These are phyloP conservation scores for Cephus nigrinus DNA, from an alignment of 2,888 invertebrate species.

Conservation along the genomic window DNA sequence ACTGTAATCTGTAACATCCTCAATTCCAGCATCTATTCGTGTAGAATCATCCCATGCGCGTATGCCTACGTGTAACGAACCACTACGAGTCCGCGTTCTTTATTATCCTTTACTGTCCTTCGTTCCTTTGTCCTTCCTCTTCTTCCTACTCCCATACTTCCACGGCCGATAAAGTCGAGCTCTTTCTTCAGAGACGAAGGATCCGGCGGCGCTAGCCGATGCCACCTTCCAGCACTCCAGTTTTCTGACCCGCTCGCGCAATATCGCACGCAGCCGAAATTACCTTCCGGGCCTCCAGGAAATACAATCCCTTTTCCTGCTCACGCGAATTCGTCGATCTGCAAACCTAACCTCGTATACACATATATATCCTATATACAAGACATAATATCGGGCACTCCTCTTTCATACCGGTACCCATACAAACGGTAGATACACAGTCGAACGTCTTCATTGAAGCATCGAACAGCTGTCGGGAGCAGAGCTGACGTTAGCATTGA, in stretches of 20 bases:
- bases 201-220: not conserved
- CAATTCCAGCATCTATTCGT: not conserved
- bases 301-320: not conserved
- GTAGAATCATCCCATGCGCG: not conserved
- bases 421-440: not conserved
- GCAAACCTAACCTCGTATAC: not conserved
- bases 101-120: not conserved
- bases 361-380: not conserved
- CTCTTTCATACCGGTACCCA: not conserved
- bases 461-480: not conserved
- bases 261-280: not conserved
- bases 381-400: not conserved
- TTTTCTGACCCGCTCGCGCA: not conserved
- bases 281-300: not conserved
- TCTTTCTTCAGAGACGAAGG: not conserved
- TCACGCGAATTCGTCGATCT: slow-evolving; percentile 1
- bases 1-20: slow-evolving; percentile 35
- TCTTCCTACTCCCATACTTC: not conserved
- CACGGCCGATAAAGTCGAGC: not conserved
- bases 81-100: not conserved
- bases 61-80: not conserved
- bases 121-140: not conserved
- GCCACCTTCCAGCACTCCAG: not conserved
- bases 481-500: not conserved
- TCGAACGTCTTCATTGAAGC: not conserved